phyloP scores from a whole-genome alignment of 1,140 invertebrate species.

The Teleogryllus occipitalis region DNA sequence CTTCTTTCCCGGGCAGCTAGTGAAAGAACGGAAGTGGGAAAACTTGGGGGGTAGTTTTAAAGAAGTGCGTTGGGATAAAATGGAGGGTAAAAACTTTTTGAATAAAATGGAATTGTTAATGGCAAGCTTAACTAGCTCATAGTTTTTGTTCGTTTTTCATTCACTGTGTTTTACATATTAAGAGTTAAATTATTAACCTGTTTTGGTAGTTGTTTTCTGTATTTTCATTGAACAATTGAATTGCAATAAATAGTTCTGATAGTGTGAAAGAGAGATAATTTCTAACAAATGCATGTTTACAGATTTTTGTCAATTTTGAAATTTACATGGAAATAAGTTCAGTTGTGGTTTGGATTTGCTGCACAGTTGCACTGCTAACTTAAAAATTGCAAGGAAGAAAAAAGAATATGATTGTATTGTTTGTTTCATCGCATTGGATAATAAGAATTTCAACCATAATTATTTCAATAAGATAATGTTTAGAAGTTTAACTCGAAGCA shows the following conservation, averaged over 20 bases:
- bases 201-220: not conserved
- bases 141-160: conserved; percentile 7
- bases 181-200: not conserved
- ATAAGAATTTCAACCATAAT: no score
- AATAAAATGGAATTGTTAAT: conserved; percentile 95
- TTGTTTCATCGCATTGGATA: no score
- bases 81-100: conserved; percentile 94
- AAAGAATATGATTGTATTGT: no score
- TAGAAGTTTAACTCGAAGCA: no score
- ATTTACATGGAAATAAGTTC: no score
- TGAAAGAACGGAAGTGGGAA: conserved; percentile 84
- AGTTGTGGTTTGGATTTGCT: no score
- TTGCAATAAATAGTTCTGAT: not conserved
- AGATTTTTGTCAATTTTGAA: no score
- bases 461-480: no score
- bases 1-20: conserved; percentile 76
- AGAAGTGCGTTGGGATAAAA: conserved; percentile 84
- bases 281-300: no score
- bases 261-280: not conserved
- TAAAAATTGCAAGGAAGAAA: no score
- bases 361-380: no score
- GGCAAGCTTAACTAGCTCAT: conserved; percentile 72
- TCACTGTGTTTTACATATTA: not conserved
- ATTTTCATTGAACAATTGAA: not conserved
- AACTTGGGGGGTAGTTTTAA: conserved; percentile 83